These are phyloP conservation scores for Carlito syrichta DNA, from an alignment of 2,113 vertebrate genomes.

Conservation along the genomic window DNA sequence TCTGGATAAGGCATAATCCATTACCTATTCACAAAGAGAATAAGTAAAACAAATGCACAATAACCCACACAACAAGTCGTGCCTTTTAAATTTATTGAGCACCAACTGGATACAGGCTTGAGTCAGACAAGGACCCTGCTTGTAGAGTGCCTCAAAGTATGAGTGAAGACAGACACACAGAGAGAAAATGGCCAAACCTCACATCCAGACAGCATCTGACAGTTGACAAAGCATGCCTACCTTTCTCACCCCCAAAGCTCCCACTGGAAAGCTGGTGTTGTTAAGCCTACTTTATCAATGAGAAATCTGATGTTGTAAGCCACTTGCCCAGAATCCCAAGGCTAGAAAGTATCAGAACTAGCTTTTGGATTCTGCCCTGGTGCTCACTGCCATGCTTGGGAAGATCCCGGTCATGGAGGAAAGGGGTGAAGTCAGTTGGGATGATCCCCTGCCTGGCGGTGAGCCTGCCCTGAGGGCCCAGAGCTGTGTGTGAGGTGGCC, in stretches of 20 bases:
- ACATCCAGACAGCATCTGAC: neutral
- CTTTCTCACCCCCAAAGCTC: neutral
- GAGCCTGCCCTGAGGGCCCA: neutral
- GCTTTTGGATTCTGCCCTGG: neutral
- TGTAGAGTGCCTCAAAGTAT: no score
- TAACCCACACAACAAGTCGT: neutral
- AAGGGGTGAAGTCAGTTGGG: fast-evolving
- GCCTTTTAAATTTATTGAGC: neutral
- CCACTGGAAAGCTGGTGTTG: neutral
- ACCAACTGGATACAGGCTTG: neutral
- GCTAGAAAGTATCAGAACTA: neutral
- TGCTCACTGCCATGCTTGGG: neutral
- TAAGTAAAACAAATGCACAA: neutral
- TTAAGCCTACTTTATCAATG: neutral
- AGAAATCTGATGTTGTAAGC: neutral
- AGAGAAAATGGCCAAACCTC: neutral
- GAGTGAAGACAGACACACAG: neutral
- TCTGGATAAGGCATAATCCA: neutral
- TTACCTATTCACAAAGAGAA: neutral
- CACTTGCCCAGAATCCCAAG: neutral
- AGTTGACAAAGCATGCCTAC: neutral
- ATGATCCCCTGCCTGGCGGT: neutral
- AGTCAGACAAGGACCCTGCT: neutral
- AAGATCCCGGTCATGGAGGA: neutral
- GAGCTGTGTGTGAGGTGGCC: neutral